Conservation (phyloP, 37 sponge, comb jelly and placozoan genomes). For the Aplysina aerophoba region DNA sequence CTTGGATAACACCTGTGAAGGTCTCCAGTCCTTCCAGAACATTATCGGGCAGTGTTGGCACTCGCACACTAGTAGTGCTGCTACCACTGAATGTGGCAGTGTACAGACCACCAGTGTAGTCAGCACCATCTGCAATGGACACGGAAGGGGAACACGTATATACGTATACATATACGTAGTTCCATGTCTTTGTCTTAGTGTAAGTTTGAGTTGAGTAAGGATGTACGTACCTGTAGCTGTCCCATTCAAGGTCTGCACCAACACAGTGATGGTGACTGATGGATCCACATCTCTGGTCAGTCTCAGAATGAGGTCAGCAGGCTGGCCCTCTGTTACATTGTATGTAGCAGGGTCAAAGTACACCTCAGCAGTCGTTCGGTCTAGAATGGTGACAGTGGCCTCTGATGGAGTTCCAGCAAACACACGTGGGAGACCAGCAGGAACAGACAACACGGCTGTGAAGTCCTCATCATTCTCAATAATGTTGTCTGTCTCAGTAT, state of each 20-base stretch:
- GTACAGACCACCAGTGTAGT: background rate
- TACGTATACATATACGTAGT: no score
- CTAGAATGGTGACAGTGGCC: slow-evolving; percentile 15
- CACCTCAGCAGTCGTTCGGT: background rate
- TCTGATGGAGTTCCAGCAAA: background rate
- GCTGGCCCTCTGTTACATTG: background rate
- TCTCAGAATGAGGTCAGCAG: no score
- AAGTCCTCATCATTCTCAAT: no score
- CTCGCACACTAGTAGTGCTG: background rate
- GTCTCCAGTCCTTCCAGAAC: background rate
- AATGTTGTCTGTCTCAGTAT: no score
- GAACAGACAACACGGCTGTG: background rate
- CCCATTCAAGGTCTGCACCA: no score
- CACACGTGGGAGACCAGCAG: background rate
- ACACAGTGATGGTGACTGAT: no score
- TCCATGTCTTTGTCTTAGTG: no score
- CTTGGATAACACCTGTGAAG: slow-evolving; percentile 5
- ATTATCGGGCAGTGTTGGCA: background rate
- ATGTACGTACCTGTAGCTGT: no score
- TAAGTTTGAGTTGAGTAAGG: no score
- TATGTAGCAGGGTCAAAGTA: slow-evolving; percentile 18
- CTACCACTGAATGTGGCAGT: slow-evolving; percentile 15
- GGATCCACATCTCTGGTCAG: no score
- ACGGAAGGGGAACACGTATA: no score
- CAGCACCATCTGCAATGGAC: background rate